Percentiles rank a stretch among this genome's conserved stretches.
These are phyloP conservation scores for Pavo muticus DNA, from an alignment of 2,113 vertebrate genomes.

Conservation along the genomic window DNA sequence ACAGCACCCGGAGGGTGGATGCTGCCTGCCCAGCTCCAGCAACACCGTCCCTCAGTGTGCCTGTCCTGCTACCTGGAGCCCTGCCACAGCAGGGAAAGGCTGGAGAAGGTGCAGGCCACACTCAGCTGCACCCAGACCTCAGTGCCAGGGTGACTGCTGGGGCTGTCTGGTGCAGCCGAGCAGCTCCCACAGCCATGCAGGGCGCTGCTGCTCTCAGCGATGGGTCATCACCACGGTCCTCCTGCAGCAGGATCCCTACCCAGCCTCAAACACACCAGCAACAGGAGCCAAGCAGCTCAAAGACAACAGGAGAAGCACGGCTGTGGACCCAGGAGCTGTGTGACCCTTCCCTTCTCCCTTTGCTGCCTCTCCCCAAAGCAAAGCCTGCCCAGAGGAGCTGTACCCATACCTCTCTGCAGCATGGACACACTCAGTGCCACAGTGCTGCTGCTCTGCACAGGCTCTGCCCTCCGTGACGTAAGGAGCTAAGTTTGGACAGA, in stretches of 20 bases:
- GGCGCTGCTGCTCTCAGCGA: background rate
- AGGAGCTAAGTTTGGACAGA: background rate
- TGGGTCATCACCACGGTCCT: too few relatives aligned
- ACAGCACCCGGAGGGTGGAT: background rate
- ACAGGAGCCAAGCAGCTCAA: background rate
- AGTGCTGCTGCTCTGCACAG: background rate
- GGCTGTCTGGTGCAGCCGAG: background rate
- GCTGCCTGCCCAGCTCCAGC: background rate
- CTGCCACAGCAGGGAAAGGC: accelerated
- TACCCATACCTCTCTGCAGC: background rate
- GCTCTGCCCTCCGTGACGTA: background rate
- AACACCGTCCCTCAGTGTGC: background rate
- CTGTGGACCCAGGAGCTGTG: background rate
- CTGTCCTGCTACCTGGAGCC: background rate
- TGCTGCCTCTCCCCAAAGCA: background rate
- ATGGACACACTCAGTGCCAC: too few relatives aligned
- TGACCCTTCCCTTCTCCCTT: background rate
- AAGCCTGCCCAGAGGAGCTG: background rate
- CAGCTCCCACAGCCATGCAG: background rate
- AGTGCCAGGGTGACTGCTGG: accelerated
- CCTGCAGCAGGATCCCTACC: background rate
- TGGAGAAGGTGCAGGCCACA: too few relatives aligned
- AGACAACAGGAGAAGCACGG: accelerated
- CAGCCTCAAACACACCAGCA: accelerated
- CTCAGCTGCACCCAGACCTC: accelerated